Evolutionary conservation across 2,797 vertebrate genomes (phyloP).

Genomic region (Pseudomugil tenellus): DNA sequence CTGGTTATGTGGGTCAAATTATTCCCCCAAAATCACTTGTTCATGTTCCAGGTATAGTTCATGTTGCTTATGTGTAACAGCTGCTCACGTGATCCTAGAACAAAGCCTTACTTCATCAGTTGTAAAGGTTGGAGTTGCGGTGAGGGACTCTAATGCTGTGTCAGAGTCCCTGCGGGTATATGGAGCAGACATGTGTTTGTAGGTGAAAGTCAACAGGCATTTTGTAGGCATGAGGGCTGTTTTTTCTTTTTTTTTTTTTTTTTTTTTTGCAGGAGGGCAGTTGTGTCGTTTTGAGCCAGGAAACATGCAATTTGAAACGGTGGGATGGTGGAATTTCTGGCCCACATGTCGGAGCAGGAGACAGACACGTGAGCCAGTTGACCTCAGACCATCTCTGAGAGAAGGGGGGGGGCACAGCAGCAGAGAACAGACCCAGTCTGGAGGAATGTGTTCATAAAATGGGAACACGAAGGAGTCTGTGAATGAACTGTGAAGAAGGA

Average conservation of each 20-base stretch:
- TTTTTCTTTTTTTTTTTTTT: constrained; percentile 4
- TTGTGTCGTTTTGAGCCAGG: constrained; percentile 60
- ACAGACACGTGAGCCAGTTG: constrained; percentile 74
- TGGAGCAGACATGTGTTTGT: background rate
- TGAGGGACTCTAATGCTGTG: too few species aligned
- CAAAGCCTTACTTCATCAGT: too few species aligned
- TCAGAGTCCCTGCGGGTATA: background rate
- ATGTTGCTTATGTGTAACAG: too few species aligned
- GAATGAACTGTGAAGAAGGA: too few species aligned
- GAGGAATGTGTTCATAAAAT: constrained; percentile 17
- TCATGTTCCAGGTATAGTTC: too few species aligned
- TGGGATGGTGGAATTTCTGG: constrained; percentile 77
- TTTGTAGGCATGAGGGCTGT: constrained; percentile 7
- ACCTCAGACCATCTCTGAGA: constrained; percentile 74
- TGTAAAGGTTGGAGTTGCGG: too few species aligned
- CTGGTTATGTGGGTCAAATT: too few species aligned
- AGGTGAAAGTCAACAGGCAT: constrained; percentile 26
- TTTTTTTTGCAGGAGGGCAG: constrained; percentile 3
- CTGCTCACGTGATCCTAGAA: too few species aligned
- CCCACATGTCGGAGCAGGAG: constrained; percentile 76
- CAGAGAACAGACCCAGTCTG: constrained; percentile 42
- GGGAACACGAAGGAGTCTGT: too few species aligned
- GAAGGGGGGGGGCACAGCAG: constrained; percentile 20
- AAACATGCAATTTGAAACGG: constrained; percentile 80
- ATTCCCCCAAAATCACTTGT: too few species aligned